These are phyloP conservation scores for Cottus gobio DNA, from an alignment of 2,113 vertebrate genomes.

Conservation along the genomic window DNA sequence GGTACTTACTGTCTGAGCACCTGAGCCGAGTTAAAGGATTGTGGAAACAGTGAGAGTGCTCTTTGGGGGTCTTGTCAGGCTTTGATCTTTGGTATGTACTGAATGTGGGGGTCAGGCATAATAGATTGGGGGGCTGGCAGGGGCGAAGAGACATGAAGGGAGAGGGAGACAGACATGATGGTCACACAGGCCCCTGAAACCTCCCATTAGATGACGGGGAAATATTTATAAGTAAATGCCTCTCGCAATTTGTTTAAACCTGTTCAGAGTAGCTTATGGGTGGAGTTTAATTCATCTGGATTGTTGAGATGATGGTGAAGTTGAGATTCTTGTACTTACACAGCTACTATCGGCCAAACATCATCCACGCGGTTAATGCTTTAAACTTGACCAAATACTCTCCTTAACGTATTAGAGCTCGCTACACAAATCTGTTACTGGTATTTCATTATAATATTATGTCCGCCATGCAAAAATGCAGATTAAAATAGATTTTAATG, in stretches of 20 bases:
- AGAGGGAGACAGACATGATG: slow-evolving; percentile 21
- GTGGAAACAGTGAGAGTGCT: slow-evolving; percentile 70
- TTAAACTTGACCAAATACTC: neutral
- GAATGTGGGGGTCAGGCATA: slow-evolving; percentile 75
- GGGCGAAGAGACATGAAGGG: slow-evolving; percentile 62
- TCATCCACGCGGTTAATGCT: neutral
- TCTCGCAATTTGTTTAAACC: neutral
- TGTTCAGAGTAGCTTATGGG: neutral
- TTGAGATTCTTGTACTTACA: neutral
- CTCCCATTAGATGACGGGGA: slow-evolving; percentile 1
- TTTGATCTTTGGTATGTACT: slow-evolving; percentile 79
- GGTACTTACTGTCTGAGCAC: slow-evolving; percentile 50
- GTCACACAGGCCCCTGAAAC: slow-evolving; percentile 29
- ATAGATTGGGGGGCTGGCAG: slow-evolving; percentile 63
- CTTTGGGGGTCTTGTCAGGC: slow-evolving; percentile 60
- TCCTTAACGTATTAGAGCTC: neutral
- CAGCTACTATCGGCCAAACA: neutral
- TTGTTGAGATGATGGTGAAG: neutral
- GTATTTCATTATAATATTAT: neutral
- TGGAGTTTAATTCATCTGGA: neutral
- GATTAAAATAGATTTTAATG: neutral
- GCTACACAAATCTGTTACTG: neutral
- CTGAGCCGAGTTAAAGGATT: slow-evolving; percentile 58
- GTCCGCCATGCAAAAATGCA: neutral
- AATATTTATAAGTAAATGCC: slow-evolving; percentile 3